phyloP scores from a whole-genome alignment of 1,140 invertebrate species.

The Drosophila murphyi region DNA sequence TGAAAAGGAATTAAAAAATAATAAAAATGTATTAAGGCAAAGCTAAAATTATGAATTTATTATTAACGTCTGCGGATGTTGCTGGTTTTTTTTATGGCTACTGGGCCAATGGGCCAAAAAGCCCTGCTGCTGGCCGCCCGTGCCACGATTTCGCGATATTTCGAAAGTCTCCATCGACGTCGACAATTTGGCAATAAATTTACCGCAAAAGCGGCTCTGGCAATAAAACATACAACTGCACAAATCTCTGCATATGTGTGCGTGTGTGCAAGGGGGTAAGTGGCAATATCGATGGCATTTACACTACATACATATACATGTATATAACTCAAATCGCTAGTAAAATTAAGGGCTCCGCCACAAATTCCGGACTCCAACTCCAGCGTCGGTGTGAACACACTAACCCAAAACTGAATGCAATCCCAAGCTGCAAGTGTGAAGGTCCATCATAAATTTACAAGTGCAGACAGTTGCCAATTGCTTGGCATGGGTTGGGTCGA shows the following conservation, averaged over 20 bases:
- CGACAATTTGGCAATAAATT: conserved; percentile 81
- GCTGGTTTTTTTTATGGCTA: conserved; percentile 51
- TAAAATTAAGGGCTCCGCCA: conserved; percentile 31
- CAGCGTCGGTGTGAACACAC: background rate
- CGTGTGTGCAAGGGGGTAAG: background rate
- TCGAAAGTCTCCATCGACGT: conserved; percentile 59
- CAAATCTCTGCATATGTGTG: conserved; percentile 32
- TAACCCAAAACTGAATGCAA: conserved; percentile 8
- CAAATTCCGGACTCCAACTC: background rate
- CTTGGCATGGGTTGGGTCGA: conserved; percentile 16
- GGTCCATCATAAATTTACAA: conserved; percentile 77
- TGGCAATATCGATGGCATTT: conserved; percentile 31
- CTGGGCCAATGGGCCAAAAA: conserved; percentile 34
- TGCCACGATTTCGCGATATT: conserved; percentile 56
- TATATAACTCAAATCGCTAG: conserved; percentile 36
- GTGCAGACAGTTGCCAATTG: conserved; percentile 70
- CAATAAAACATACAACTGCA: conserved; percentile 78
- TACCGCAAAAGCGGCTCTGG: conserved; percentile 66
- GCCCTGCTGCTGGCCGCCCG: background rate
- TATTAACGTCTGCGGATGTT: conserved; percentile 57
- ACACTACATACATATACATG: conserved; percentile 1
- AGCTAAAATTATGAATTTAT: conserved; percentile 80
- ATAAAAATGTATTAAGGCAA: conserved; percentile 82
- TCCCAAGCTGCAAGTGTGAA: conserved; percentile 53
- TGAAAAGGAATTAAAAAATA: conserved; percentile 78